phyloP scores from a whole-genome alignment of 2,888 invertebrate genomes.

The Malthinus flaveolus region DNA sequence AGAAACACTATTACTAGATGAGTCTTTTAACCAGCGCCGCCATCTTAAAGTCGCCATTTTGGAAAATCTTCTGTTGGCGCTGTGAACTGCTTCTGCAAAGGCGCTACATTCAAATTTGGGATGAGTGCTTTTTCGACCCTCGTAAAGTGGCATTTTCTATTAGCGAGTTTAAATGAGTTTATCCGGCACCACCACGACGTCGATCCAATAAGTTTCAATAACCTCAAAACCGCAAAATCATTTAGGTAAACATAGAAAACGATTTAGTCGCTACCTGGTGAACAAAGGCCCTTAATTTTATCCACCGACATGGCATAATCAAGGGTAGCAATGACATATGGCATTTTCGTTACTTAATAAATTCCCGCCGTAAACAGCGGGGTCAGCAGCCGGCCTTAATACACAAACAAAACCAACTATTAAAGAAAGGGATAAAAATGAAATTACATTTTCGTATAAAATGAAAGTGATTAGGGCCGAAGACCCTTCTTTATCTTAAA shows the following conservation, averaged over 20 bases:
- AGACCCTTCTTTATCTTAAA: constrained; percentile 32
- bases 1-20: no score
- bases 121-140: no score
- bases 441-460: constrained; percentile 9
- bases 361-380: constrained; percentile 19
- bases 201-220: no score
- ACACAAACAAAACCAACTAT: background rate
- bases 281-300: constrained; percentile 23
- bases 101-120: no score
- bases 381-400: constrained; percentile 19
- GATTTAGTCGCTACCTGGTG: constrained; percentile 4
- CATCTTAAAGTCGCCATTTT: no score
- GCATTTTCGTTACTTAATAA: constrained; percentile 29
- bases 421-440: constrained; percentile 32
- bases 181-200: no score
- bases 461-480: constrained; percentile 28
- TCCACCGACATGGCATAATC: constrained; percentile 8
- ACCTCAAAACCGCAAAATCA: constrained; percentile 15
- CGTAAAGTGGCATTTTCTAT: no score
- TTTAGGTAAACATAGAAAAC: constrained; percentile 17
- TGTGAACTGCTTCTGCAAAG: no score
- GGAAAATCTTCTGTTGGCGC: no score
- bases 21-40: no score
- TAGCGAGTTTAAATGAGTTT: no score
- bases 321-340: constrained; percentile 34